Conservation (phyloP, 2,797 vertebrate genomes). For the Aulostomus chinensis region DNA sequence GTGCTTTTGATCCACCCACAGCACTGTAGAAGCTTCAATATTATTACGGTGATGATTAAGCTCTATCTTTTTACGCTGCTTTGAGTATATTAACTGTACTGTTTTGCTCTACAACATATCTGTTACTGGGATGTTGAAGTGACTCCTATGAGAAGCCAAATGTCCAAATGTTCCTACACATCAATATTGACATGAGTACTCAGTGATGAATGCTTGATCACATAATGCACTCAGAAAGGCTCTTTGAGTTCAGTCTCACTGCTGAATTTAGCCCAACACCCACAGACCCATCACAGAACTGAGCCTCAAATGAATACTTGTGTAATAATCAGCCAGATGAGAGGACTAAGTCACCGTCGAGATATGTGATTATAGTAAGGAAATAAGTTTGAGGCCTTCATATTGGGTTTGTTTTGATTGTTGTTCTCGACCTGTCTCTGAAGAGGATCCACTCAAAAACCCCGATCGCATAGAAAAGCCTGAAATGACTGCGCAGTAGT, state of each 20-base stretch:
- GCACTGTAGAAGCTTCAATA: not conserved
- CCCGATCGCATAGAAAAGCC: too few species aligned
- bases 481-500: too few species aligned
- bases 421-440: too few species aligned
- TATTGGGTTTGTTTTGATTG: not conserved
- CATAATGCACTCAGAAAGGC: conserved; percentile 51
- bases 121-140: conserved; percentile 39
- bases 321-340: conserved; percentile 36
- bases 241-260: conserved; percentile 24
- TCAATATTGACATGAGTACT: conserved; percentile 27
- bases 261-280: conserved; percentile 42
- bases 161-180: conserved; percentile 16
- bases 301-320: conserved; percentile 38
- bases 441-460: too few species aligned
- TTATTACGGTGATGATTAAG: conserved; percentile 35
- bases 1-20: too few species aligned
- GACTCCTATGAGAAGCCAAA: conserved; percentile 31
- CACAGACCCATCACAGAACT: conserved; percentile 44
- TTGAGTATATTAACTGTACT: too few species aligned
- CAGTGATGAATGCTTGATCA: conserved; percentile 26
- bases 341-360: not conserved
- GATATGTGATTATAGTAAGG: too few species aligned
- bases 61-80: too few species aligned
- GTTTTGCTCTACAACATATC: too few species aligned
- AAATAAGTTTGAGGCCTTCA: not conserved